These are phyloP conservation scores for Solenodon paradoxus DNA, from an alignment of 2,113 vertebrate species.

Conservation along the genomic window DNA sequence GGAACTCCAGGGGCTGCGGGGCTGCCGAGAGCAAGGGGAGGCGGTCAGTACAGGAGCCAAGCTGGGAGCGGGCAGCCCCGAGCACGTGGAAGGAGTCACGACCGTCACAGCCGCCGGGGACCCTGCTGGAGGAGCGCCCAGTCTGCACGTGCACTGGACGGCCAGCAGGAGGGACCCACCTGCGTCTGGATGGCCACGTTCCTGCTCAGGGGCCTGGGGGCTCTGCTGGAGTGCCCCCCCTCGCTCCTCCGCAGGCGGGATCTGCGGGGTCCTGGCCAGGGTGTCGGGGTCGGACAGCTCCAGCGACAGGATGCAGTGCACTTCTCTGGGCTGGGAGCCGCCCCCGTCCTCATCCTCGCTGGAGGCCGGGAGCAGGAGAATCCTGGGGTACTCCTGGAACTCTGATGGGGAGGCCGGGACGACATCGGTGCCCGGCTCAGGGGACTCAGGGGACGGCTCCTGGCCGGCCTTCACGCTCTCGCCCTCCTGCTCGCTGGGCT, in stretches of 20 bases:
- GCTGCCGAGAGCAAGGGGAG: background rate
- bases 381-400: constrained; percentile 64
- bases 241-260: background rate
- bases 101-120: too few species aligned
- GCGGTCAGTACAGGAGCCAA: background rate
- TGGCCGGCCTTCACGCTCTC: background rate
- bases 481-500: constrained; percentile 37
- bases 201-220: background rate
- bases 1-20: constrained; percentile 65
- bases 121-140: too few species aligned
- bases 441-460: background rate
- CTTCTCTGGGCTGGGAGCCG: constrained; percentile 37
- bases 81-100: background rate
- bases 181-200: constrained; percentile 35
- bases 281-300: constrained; percentile 34
- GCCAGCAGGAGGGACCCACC: constrained; percentile 28
- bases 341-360: constrained; percentile 61
- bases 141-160: background rate
- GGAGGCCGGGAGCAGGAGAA: constrained; percentile 64
- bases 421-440: background rate
- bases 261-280: background rate
- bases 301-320: constrained; percentile 67
- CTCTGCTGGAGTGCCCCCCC: background rate
- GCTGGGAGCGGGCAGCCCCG: background rate
- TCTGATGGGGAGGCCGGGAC: constrained; percentile 22